Base-by-base conservation (phyloP, 2,797 vertebrate species). In the Labroides dimidiatus region DNA sequence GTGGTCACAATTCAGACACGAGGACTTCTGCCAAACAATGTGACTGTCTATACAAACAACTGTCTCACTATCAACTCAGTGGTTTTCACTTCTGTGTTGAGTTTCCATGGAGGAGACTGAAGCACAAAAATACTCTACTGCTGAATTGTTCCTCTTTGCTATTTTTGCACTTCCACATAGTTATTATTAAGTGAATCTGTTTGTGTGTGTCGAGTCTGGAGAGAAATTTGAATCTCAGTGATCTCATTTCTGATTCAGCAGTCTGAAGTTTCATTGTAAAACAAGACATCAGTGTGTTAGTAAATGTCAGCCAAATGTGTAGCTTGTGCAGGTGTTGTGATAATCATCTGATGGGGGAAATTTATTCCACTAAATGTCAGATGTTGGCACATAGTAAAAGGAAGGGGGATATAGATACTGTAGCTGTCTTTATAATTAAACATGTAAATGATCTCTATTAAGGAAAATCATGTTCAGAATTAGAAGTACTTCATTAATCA, bases 21-120 rank as follows among this genome's bases (percentile, higher is more conserved):
- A 63, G 17, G 27, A 17, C 9, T 61, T 13, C 10, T 6, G 65
- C 55, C 54, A 72, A 13, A 71, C n/a, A 54, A 53, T 27, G 72
- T 64, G 58, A 67, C 55, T 14, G 23, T 45, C 45, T 33, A 15
- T 4, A 1, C 16, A 37, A 59, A 56, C 54, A 50, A 33, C 11
- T 16, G n/a, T 41, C 6, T 2, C 10, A 44, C 43, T 42, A 50
- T 53, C 20, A 30, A 52, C 42, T 69, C n/a, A 53, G 15, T 36
- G 7, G 6, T 50, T 86, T 65, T 90, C 84, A 79, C 64, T 88
- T 90, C 84, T 67, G 1, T 0, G 3, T 79, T 65, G 13, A n/a
- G 41, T 84, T 87, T 84, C 81, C 80, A 66, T 17, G 17, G 24
- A 53, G 33, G 39, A 20, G 15, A 51, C 15, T 27, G n/a, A 64